These are phyloP conservation scores for Tokudaia tokunoshimensis DNA, from an alignment of 2,797 vertebrate species.

Conservation along the genomic window DNA sequence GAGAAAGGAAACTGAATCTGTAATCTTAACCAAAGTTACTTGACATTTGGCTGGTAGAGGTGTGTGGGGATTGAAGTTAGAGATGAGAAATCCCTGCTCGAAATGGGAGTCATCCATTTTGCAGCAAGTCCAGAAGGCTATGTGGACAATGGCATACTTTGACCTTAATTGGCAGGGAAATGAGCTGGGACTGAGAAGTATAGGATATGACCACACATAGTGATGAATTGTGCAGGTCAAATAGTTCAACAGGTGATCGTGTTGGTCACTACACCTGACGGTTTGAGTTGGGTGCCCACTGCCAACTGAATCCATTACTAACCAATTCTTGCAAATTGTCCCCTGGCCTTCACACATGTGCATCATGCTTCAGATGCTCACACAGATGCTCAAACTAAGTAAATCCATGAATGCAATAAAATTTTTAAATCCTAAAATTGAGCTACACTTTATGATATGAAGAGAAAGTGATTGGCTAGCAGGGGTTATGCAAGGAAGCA, in stretches of 20 bases:
- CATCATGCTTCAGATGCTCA: background rate
- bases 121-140: background rate
- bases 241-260: background rate
- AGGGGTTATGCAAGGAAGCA: background rate
- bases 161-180: background rate
- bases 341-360: background rate
- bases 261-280: no score
- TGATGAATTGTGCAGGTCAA: background rate
- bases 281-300: background rate
- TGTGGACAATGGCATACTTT: background rate
- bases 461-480: background rate
- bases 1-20: background rate
- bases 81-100: background rate
- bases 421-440: background rate
- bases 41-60: background rate
- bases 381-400: background rate
- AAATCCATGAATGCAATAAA: background rate
- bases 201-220: background rate
- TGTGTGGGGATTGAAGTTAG: background rate
- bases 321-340: background rate
- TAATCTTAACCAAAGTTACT: background rate
- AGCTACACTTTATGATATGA: background rate
- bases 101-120: background rate
- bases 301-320: background rate
- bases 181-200: background rate